phyloP scores from a whole-genome alignment of 92 coral and sea anemone genomes.

The Pocillopora meandrina region DNA sequence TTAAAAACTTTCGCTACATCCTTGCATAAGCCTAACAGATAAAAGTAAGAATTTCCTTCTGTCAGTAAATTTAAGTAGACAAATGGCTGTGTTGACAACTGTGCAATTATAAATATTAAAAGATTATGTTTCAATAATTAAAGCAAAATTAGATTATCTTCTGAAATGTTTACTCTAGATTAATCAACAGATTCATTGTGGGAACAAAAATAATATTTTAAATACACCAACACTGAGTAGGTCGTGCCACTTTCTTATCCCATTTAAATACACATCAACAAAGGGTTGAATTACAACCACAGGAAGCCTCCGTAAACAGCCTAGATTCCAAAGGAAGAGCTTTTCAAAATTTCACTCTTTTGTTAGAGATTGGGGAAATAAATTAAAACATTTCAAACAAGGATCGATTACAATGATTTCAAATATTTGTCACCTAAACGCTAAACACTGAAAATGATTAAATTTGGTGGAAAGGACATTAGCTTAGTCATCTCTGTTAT shows the following conservation, averaged over 20 bases:
- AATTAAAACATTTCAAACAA: not conserved
- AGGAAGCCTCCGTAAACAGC: not conserved
- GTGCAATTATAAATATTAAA: no score
- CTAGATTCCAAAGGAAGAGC: not conserved
- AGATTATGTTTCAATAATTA: no score
- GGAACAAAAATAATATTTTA: no score
- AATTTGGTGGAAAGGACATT: not conserved
- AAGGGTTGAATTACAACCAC: not conserved
- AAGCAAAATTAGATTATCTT: no score
- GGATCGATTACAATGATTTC: not conserved
- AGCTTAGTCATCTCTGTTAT: not conserved
- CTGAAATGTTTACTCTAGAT: no score
- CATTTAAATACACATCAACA: not conserved
- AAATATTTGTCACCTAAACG: constrained; percentile 18
- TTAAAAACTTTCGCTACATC: no score
- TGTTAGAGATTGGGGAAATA: not conserved
- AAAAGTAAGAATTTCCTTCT: no score
- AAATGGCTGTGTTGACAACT: no score
- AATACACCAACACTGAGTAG: not conserved
- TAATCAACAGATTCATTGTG: no score
- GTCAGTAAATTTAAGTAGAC: no score
- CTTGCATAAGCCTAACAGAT: no score
- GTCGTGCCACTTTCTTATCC: not conserved
- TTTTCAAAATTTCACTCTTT: not conserved
- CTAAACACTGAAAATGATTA: not conserved